phyloP scores from a whole-genome alignment of 2,797 vertebrate genomes.

The Galaxias olidus region DNA sequence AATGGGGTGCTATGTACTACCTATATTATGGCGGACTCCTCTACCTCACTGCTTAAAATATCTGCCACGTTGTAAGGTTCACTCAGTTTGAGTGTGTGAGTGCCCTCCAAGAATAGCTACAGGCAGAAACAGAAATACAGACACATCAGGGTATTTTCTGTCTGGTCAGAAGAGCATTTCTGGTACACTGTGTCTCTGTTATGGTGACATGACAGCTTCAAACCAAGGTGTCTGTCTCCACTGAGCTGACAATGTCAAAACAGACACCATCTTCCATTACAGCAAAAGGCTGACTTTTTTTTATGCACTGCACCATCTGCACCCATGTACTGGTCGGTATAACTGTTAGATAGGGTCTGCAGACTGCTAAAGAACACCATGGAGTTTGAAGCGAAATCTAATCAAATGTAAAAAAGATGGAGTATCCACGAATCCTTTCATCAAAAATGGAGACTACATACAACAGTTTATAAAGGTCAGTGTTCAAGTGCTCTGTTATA shows the following conservation, averaged over 20 bases:
- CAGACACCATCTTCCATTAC: conserved; percentile 12
- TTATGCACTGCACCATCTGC: conserved; percentile 12
- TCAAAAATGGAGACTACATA: background rate
- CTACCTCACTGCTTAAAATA: too few relatives aligned
- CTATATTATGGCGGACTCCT: too few relatives aligned
- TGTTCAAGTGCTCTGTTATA: conserved; percentile 22
- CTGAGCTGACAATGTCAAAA: conserved; percentile 8
- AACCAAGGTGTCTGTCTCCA: background rate
- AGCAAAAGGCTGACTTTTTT: conserved; percentile 17
- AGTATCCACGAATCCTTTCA: too few relatives aligned
- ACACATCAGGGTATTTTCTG: conserved; percentile 9
- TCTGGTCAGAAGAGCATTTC: conserved; percentile 19
- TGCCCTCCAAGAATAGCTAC: conserved; percentile 28
- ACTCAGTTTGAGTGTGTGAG: conserved; percentile 8
- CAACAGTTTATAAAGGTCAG: conserved; percentile 7
- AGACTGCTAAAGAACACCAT: too few relatives aligned
- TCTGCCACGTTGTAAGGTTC: conserved; percentile 15
- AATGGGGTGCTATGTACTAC: too few relatives aligned
- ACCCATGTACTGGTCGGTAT: too few relatives aligned
- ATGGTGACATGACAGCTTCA: background rate
- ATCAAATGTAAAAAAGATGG: too few relatives aligned
- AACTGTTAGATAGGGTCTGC: too few relatives aligned
- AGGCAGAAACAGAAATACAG: conserved; percentile 14
- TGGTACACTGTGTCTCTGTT: background rate
- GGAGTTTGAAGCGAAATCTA: too few relatives aligned